Evolutionary conservation across 1,140 invertebrate genomes (phyloP), one percentile per base, ranked within the genome.

Genomic region (Lasioglossum baleicum): DNA sequence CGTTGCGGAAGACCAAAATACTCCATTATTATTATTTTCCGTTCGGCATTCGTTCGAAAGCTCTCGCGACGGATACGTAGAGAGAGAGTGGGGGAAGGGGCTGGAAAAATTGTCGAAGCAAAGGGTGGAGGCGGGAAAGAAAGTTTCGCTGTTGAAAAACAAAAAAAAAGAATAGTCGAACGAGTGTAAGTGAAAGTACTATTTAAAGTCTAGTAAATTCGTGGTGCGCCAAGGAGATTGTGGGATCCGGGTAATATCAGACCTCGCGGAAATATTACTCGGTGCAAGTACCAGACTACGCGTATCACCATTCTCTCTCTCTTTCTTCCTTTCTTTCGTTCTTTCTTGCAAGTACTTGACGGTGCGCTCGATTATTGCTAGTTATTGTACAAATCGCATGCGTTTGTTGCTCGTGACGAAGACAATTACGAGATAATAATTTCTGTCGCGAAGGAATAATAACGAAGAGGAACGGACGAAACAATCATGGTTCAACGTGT

Each of bases 1-100:
- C 81, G 65, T 81, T 77, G 77, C 74, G 85, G 85, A 86, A 86
- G 85, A 86, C 84, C 65, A 83, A 86, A 86, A 86, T 86, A 86
- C 85, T 86, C 64, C 63, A 82, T n/a, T 6, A 20, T 17, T 58
- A 48, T 48, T 11, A 48, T 58, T 58, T 75, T 82, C 83, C 72
- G 56, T 85, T 85, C 80, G 60, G 48, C 75, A 63, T 75, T 82
- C 68, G 63, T 68, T 86, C 84, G 60, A 83, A 83, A 74, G 70
- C 51, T 82, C 48, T 73, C 51, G 42, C 44, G 58, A 76, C 35
- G 42, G 64, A 44, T 58, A 26, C 17, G 15, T 22, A 15, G 17
- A 63, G 22, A n/a, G 68, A 44, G 8, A 48, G 13, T 0, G 10
- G 10, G 44, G 8, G 44, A 44, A 11, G 7, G 44, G 44, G 44